Base-by-base conservation (phyloP, 1,140 invertebrate genomes). In the Mizuhopecten yessoensis region DNA sequence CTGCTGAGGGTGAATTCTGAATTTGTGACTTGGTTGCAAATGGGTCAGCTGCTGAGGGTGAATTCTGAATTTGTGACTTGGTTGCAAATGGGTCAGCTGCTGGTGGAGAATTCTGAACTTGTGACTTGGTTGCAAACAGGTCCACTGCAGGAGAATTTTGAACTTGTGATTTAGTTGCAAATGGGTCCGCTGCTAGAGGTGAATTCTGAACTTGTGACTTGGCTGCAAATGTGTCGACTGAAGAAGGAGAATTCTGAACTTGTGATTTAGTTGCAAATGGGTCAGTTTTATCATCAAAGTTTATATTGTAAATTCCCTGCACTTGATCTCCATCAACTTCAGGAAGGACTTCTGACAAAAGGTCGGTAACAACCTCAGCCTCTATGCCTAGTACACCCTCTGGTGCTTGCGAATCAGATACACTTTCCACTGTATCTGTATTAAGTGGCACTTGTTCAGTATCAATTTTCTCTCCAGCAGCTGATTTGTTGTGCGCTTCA, bases 211-310 rank as follows among this genome's bases (percentile, higher is more conserved):
- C 33, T 5, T 36, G 42, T n/a, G 34, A 87, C 29, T 90, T 57
- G 29, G 42, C 33, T 34, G 10, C 29, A 33, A 42, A 17, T 34
- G n/a, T 10, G 42, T 49, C 23, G 13, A n/a, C 13, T 36, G 34
- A 57, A 13, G 11, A 0, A 29, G 89, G 89, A 1, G 91, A 92
- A 90, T 89, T 93, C 29, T 1, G 42, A 5, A 92, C 33, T 75
- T 90, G 88, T 34, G 86, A 86, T 17, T 90, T 90, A 0, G 88
- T 87, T 86, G 86, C 86, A 92, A 92, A 91, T 90, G 90, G 90
- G 33, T 92, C 86, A 17, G 34, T 33, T n/a, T 42, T 75, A 33
- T 88, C 89, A 49, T 90, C 89, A 11, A 91, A 86, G 86, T 91
- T 75, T 20, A 88, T 0, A 20, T 45, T 34, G 87, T 39, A 33